phyloP scores from a whole-genome alignment of 2,797 vertebrate genomes.

The Bufotes viridis region DNA sequence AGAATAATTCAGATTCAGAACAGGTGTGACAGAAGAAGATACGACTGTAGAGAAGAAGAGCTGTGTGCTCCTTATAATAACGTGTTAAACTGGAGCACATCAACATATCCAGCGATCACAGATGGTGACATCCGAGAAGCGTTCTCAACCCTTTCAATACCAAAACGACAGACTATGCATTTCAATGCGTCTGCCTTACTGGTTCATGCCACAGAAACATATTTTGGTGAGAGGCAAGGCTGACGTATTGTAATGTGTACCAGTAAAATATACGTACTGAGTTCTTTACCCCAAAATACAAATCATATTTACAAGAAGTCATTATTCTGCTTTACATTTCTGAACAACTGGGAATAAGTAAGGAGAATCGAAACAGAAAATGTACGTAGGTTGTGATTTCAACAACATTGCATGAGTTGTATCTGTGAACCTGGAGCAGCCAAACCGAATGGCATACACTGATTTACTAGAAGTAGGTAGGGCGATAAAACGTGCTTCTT shows the following conservation, averaged over 20 bases:
- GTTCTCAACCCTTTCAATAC: slow-evolving; percentile 3
- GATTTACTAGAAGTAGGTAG: no score
- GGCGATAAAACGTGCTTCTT: no score
- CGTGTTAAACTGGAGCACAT: slow-evolving; percentile 60
- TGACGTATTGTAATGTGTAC: no score
- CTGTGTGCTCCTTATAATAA: slow-evolving; percentile 54
- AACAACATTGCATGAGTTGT: no score
- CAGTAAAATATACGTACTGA: neutral
- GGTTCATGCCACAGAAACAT: no score
- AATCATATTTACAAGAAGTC: no score
- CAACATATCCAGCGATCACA: slow-evolving; percentile 45
- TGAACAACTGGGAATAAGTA: neutral
- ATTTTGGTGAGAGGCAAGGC: no score
- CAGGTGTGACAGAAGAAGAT: slow-evolving; percentile 69
- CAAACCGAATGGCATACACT: no score
- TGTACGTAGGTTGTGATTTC: neutral
- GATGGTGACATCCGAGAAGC: neutral
- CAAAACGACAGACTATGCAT: neutral
- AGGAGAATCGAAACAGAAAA: neutral
- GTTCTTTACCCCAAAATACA: neutral
- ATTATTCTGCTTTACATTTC: no score
- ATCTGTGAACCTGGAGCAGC: no score
- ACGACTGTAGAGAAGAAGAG: slow-evolving; percentile 53
- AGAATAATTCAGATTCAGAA: slow-evolving; percentile 71
- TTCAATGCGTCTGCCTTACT: no score